Base-by-base conservation (phyloP, 2,797 vertebrate genomes). In the Mus minutoides region DNA sequence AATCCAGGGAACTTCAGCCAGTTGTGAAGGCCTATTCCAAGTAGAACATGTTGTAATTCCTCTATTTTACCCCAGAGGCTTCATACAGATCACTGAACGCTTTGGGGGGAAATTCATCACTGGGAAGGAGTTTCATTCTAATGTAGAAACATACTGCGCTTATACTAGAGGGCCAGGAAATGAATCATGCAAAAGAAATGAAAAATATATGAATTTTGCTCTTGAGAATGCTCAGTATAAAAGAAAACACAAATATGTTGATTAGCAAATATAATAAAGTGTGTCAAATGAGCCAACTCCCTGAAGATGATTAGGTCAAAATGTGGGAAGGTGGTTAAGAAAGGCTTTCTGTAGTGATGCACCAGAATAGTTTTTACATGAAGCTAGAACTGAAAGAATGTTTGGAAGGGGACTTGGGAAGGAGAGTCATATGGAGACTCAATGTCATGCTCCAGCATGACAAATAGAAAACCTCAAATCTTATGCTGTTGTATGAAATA, bases 11-110 rank as follows among this genome's bases (percentile, higher is more conserved):
- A 52, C 67, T 73, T 22, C 17, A 79, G 17, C 46, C 46, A 79
- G 29, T 71, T 92, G 82, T 16, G 21, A 64, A 95, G 19, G 12
- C 62, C 14, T 52, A n/a, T 40, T 90, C 49, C 77, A 56, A n/a
- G 8, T 60, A 85, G 56, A 49, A 71, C 24, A 43, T 62, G 77
- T 46, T 76, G 1, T 76, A 54, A 91, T 58, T 31, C 10, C 64
- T 56, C 3, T 92, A 80, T 24, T 60, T 76, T 37, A 24, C 14
- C 22, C 29, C 4, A 49, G 37, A 94, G 37, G 43, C 31, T 40
- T 80, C 22, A 71, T 49, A 75, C 93, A 88, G 79, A 52, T 76
- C 37, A 34, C 21, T 49, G 17, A 91, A 79, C 64, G 54, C 64
- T 58, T 37, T 19, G 12, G 34, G 3, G 37, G 31, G 49, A 21